These are phyloP conservation scores for Electrona antarctica DNA, from an alignment of 2,113 vertebrate genomes.

Conservation along the genomic window DNA sequence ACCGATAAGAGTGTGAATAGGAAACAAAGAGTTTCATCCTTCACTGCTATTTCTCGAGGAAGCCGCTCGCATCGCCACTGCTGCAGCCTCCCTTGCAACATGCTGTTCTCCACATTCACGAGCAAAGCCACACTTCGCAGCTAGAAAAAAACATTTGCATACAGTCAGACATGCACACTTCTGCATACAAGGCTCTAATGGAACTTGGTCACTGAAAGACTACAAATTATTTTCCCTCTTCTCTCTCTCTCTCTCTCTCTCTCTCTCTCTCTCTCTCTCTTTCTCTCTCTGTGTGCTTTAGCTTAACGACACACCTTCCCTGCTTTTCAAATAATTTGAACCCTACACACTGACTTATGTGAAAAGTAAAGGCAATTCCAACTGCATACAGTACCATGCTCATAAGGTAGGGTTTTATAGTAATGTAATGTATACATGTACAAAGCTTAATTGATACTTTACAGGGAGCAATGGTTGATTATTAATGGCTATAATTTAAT, in stretches of 20 bases:
- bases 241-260: slow-evolving; percentile 18
- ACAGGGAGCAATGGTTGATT: slow-evolving; percentile 46
- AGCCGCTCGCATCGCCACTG: slow-evolving; percentile 25
- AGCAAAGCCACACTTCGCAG: slow-evolving; percentile 38
- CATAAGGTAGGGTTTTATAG: slow-evolving; percentile 35
- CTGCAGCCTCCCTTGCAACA: slow-evolving; percentile 29
- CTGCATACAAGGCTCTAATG: slow-evolving; percentile 15
- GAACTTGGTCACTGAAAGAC: slow-evolving; percentile 15
- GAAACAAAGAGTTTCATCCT: slow-evolving; percentile 54
- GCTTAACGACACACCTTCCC: slow-evolving; percentile 37
- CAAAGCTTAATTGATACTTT: slow-evolving; percentile 41
- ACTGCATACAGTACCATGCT: slow-evolving; percentile 31
- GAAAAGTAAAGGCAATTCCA: slow-evolving; percentile 38
- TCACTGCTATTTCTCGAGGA: slow-evolving; percentile 31
- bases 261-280: slow-evolving; percentile 20
- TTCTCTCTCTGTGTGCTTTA: slow-evolving; percentile 41
- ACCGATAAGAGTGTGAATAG: slow-evolving; percentile 47
- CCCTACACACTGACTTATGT: slow-evolving; percentile 29
- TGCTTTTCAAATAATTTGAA: slow-evolving; percentile 57
- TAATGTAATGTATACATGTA: slow-evolving; percentile 50
- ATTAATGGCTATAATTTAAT: slow-evolving; percentile 43
- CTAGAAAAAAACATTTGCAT: neutral
- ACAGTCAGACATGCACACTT: slow-evolving; percentile 27
- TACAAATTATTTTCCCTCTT: slow-evolving; percentile 17
- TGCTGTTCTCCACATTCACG: slow-evolving; percentile 37